phyloP scores from a whole-genome alignment of 2,888 invertebrate species.

The Smittia aterrima region DNA sequence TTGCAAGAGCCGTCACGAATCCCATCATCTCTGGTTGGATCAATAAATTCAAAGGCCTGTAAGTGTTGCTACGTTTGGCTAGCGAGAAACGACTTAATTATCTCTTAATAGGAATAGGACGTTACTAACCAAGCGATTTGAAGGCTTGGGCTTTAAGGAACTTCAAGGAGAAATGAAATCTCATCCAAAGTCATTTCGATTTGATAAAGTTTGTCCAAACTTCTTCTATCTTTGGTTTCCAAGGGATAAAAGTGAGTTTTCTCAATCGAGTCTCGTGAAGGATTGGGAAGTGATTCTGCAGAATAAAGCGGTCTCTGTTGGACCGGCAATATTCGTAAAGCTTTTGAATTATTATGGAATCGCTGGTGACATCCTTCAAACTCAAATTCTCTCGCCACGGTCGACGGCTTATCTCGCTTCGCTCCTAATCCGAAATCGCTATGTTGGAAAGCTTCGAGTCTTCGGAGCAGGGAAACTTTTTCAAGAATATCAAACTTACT shows the following conservation, averaged over 20 bases:
- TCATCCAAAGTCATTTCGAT: conserved; percentile 49
- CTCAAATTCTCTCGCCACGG: conserved; percentile 75
- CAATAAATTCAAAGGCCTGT: conserved; percentile 71
- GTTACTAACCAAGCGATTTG: conserved; percentile 38
- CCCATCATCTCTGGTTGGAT: conserved; percentile 74
- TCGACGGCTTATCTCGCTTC: conserved; percentile 77
- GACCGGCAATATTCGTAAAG: conserved; percentile 71
- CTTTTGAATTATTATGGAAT: conserved; percentile 63
- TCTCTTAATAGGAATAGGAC: conserved; percentile 27
- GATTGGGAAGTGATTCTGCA: conserved; percentile 60
- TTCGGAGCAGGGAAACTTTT: conserved; percentile 26
- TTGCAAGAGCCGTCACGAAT: conserved; percentile 58
- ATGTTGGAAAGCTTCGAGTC: conserved; percentile 34
- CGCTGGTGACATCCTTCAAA: conserved; percentile 73
- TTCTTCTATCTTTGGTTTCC: conserved; percentile 50
- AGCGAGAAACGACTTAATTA: conserved; percentile 20
- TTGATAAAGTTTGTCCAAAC: conserved; percentile 56
- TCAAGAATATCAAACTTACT: conserved; percentile 66
- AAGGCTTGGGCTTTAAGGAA: conserved; percentile 44
- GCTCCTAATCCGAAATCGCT: conserved; percentile 51
- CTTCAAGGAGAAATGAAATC: conserved; percentile 43
- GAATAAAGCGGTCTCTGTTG: conserved; percentile 79
- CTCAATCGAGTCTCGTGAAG: conserved; percentile 59
- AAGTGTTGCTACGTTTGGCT: conserved; percentile 42
- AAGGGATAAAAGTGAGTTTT: conserved; percentile 57